Evolutionary conservation across 2,113 vertebrate species (phyloP).

Genomic region (Isurus oxyrinchus): DNA sequence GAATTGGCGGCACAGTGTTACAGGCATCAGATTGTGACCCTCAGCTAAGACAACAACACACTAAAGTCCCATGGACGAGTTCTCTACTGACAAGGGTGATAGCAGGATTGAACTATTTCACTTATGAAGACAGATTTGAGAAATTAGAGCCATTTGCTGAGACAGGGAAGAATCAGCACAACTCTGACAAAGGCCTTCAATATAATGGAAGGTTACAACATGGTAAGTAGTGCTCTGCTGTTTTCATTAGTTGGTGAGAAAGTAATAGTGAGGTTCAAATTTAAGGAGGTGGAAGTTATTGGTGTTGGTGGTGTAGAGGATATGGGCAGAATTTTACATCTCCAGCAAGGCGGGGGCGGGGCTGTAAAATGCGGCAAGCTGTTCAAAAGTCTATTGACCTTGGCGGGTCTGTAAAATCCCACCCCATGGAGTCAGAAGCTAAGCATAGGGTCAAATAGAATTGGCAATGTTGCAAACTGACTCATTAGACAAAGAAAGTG

Average conservation of each 20-base stretch:
- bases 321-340: background rate
- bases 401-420: no score
- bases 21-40: background rate
- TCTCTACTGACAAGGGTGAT: background rate
- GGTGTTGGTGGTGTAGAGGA: background rate
- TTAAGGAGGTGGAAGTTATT: background rate
- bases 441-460: background rate
- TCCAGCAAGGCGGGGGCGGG: no score
- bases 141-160: background rate
- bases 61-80: background rate
- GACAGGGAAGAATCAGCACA: background rate
- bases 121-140: background rate
- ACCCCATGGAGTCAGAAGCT: background rate
- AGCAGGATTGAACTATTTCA: background rate
- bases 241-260: background rate
- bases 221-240: background rate
- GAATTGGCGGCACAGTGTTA: background rate
- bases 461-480: background rate
- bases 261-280: background rate
- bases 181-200: background rate
- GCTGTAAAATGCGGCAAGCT: no score
- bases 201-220: background rate
- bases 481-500: background rate
- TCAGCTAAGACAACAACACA: background rate
- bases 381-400: no score